phyloP scores from a whole-genome alignment of 2,113 vertebrate genomes.

The Zosterops japonicus region DNA sequence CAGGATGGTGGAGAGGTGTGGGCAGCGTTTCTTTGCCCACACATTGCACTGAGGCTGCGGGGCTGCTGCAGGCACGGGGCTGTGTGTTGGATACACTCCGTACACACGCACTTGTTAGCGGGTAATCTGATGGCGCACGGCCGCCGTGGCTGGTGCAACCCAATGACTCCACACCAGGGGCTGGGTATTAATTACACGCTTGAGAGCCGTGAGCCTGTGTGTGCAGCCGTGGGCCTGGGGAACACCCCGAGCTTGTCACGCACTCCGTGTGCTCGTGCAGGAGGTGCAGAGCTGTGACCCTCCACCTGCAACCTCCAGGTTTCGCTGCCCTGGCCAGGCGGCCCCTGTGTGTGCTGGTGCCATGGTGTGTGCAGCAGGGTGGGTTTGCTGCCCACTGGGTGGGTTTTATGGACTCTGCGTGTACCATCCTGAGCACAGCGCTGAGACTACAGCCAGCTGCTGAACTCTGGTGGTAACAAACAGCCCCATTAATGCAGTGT shows the following conservation, averaged over 20 bases:
- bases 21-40: neutral
- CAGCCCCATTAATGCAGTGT: constrained; percentile 78
- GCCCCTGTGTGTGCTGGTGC: neutral
- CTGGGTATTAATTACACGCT: constrained; percentile 59
- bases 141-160: neutral
- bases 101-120: neutral
- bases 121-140: neutral
- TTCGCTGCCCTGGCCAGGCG: neutral
- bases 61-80: neutral
- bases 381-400: neutral
- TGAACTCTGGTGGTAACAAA: constrained; percentile 79
- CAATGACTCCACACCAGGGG: neutral
- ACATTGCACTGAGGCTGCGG: rapidly evolving
- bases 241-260: neutral
- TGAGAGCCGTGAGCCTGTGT: constrained; percentile 17
- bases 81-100: neutral
- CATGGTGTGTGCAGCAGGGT: neutral
- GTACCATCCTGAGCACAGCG: constrained; percentile 21
- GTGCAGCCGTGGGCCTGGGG: neutral
- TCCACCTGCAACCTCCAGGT: neutral
- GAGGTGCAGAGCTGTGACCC: neutral
- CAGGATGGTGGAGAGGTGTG: neutral
- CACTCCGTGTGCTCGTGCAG: neutral
- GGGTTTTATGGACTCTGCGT: constrained; percentile 16
- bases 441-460: constrained; percentile 49